Base-by-base conservation (phyloP, 2,797 vertebrate species). In the Octomys mimax region DNA sequence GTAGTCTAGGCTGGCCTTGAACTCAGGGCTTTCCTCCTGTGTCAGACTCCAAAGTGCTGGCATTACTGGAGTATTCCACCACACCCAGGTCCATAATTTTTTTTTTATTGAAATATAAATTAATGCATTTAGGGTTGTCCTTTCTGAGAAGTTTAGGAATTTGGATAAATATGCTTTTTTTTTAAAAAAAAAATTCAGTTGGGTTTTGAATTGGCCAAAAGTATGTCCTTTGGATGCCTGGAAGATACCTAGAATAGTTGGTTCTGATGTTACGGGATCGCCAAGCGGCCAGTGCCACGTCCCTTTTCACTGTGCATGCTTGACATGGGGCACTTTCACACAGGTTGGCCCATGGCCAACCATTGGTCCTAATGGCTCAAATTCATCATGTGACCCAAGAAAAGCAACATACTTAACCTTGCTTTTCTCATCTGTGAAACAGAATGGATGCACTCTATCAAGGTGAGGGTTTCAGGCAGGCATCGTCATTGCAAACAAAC, bases 391-490 rank as follows among this genome's bases (percentile, higher is more conserved):
- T 64, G 82, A 91, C 93, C 75, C 83, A 59, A 92, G 84, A 85
- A 91, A 5, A 4, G 84, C 90, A 46, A 81, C 71, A 19, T 57
- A 87, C 26, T 89, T 96, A 78, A 75, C 80, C 75, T 93, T 84
- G 89, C n/a, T 93, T 94, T 96, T 93, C 85, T 90, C 75, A 61
- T 89, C 85, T 94, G 42, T 80, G 49, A 93, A 93, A 52, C 3
- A 91, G 61, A 93, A 75, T 91, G 54, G 70, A n/a, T 85, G 52
- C 33, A 61, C 12, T 81, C 12, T 33, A 10, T 49, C 52, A 89
- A n/a, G 31, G 73, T 5, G 33, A 70, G 6, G 46, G 26, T 68
- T 64, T 82, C 10, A 13, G 16, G 49, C 79, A 80, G 90, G 28
- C 7, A 31, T 90, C 52, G 2, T 13, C 13, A n/a, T 79, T 70